Conservation (phyloP, 1,140 invertebrate genomes). For the Micrasema longulum region DNA sequence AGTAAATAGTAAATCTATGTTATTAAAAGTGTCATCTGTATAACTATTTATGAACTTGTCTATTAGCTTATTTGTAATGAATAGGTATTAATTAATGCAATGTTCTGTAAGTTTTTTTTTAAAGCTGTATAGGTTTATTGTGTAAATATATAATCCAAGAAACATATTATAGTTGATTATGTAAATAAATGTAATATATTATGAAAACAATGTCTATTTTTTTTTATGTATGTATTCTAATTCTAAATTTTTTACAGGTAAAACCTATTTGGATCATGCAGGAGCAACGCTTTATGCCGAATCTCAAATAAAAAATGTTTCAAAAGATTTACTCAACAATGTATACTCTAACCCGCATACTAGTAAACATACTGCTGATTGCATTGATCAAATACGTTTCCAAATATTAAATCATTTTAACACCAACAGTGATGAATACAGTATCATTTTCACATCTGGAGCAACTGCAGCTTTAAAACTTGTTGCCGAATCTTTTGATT, state of each 20-base stretch:
- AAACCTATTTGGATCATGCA: constrained; percentile 91
- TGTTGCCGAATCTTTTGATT: constrained; percentile 83
- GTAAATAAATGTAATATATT: too few species aligned
- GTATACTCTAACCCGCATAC: constrained; percentile 92
- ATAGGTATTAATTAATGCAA: too few species aligned
- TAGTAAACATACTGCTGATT: constrained; percentile 81
- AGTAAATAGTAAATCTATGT: too few species aligned
- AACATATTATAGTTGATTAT: too few species aligned
- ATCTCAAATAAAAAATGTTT: constrained; percentile 77
- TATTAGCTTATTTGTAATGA: too few species aligned
- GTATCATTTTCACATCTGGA: constrained; percentile 91
- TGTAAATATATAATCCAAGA: too few species aligned
- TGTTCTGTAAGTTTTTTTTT: too few species aligned
- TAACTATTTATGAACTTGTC: too few species aligned
- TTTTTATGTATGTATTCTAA: too few species aligned
- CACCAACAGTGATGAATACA: constrained; percentile 83
- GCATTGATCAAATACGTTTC: constrained; percentile 83
- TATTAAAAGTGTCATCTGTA: too few species aligned
- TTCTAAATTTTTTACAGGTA: constrained; percentile 72
- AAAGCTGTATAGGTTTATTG: too few species aligned
- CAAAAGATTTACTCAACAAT: constrained; percentile 74
- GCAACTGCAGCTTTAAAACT: constrained; percentile 87
- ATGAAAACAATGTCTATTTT: too few species aligned
- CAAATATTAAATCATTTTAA: constrained; percentile 89
- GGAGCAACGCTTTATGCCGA: constrained; percentile 87